These are phyloP conservation scores for Rotaria magnacalcarata DNA, from an alignment of 2,888 invertebrate species.

Conservation along the genomic window DNA sequence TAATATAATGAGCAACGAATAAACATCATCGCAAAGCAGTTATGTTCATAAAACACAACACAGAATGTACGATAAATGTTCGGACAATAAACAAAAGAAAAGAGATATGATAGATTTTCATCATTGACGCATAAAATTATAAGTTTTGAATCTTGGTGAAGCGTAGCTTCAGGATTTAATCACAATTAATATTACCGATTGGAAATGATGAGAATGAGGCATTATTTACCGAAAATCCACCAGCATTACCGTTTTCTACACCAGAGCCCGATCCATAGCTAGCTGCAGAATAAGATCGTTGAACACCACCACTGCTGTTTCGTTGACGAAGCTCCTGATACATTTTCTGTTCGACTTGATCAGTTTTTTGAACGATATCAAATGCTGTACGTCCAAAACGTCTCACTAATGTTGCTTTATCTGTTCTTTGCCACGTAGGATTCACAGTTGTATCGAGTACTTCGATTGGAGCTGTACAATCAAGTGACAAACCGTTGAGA, in stretches of 20 bases:
- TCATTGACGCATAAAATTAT: neutral
- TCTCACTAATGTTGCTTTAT: neutral
- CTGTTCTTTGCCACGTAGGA: slow-evolving; percentile 15
- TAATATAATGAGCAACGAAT: neutral
- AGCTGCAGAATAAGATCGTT: neutral
- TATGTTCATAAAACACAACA: neutral
- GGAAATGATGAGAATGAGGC: neutral
- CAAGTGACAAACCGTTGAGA: neutral
- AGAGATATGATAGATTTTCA: neutral
- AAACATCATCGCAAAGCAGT: neutral
- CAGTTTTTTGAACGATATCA: neutral
- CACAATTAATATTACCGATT: neutral
- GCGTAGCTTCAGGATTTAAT: neutral
- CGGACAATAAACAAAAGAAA: neutral
- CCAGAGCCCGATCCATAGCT: neutral
- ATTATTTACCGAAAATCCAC: too few species aligned
- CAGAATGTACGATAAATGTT: neutral
- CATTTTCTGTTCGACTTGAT: neutral
- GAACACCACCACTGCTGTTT: neutral
- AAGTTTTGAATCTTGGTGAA: neutral
- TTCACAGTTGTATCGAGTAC: slow-evolving; percentile 11
- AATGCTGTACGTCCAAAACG: neutral
- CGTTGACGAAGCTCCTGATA: neutral
- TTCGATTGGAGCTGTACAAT: neutral
- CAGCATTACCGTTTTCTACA: neutral